These are phyloP conservation scores for Marmota flaviventris DNA, from an alignment of 2,113 vertebrate species.

Conservation along the genomic window DNA sequence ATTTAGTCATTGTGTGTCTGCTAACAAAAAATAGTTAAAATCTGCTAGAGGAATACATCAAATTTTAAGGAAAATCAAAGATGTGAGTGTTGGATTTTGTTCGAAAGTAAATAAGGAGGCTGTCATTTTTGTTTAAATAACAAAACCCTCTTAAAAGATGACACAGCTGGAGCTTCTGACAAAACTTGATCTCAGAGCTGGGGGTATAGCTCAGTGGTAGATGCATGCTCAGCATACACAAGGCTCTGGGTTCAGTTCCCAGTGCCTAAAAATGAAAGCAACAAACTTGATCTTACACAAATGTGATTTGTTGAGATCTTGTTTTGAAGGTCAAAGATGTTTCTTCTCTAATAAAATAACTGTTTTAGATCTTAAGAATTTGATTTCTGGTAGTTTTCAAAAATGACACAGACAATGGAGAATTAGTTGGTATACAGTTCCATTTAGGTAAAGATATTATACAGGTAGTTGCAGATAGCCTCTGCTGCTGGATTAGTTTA, in stretches of 20 bases:
- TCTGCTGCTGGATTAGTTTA: neutral
- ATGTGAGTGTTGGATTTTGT: conserved; percentile 20
- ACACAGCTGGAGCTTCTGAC: neutral
- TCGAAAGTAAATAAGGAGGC: conserved; percentile 54
- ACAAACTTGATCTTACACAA: neutral
- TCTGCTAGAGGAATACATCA: neutral
- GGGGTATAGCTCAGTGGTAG: neutral
- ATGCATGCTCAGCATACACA: neutral
- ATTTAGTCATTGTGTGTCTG: neutral
- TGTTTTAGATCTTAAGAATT: neutral
- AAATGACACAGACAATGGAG: conserved; percentile 46
- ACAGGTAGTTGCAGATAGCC: neutral
- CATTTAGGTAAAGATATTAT: conserved; percentile 31
- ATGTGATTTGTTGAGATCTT: conserved; percentile 23
- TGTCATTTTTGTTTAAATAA: conserved; percentile 48
- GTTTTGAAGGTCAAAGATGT: neutral
- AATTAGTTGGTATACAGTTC: conserved; percentile 14
- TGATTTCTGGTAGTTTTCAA: neutral
- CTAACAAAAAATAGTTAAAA: conserved; percentile 37
- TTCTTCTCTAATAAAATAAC: neutral
- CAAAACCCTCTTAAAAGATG: neutral
- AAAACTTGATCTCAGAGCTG: neutral
- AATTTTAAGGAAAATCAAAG: conserved; percentile 48
- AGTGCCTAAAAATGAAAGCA: neutral
- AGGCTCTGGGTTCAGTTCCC: neutral